These are phyloP conservation scores for Peromyscus eremicus DNA, from an alignment of 2,797 vertebrate species.

Conservation along the genomic window DNA sequence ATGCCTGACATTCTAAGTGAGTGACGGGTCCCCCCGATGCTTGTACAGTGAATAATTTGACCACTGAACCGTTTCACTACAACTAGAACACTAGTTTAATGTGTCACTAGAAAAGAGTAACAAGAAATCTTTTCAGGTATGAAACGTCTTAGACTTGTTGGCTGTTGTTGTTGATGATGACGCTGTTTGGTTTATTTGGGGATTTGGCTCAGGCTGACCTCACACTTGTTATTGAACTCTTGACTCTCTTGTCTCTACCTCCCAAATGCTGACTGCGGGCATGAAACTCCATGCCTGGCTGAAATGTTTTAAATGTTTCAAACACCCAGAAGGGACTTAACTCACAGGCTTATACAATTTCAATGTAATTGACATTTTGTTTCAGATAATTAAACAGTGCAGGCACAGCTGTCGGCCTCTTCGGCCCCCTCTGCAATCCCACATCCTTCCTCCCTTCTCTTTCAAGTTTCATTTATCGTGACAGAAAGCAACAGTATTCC, in stretches of 20 bases:
- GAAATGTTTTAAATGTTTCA: slow-evolving; percentile 2
- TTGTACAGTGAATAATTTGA: not conserved
- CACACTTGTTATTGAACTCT: not conserved
- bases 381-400: not conserved
- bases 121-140: not conserved
- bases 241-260: not conserved
- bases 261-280: not conserved
- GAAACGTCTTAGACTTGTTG: not conserved
- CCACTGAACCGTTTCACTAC: not conserved
- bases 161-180: not conserved
- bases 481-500: not conserved
- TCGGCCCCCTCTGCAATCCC: not conserved
- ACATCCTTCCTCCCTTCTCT: not conserved
- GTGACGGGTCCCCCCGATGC: too few relatives aligned
- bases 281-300: not conserved
- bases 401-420: not conserved
- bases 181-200: not conserved
- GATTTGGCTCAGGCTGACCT: not conserved
- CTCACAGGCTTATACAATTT: not conserved
- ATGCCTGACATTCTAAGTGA: not conserved
- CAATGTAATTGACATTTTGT: slow-evolving; percentile 8
- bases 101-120: not conserved
- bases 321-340: slow-evolving; percentile 6
- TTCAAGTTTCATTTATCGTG: not conserved
- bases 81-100: not conserved